A percentile compares a stretch with the other conserved stretches of the same genome.
These are phyloP conservation scores for Panorpa germanica DNA, from an alignment of 2,888 invertebrate genomes.

Conservation along the genomic window DNA sequence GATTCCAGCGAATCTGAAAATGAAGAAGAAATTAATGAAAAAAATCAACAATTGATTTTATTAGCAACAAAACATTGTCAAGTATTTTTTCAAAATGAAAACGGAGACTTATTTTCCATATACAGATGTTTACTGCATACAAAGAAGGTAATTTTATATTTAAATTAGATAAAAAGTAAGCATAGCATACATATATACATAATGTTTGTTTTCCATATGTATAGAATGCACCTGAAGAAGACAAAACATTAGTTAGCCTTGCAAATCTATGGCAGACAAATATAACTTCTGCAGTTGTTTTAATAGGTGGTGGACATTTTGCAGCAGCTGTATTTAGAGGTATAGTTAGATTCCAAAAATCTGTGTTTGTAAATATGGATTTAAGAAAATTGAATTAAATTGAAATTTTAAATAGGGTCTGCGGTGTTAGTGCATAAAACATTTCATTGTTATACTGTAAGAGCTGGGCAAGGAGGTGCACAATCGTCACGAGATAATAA, in stretches of 20 bases:
- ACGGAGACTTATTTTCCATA: slow-evolving; percentile 50
- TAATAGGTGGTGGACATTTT: slow-evolving; percentile 74
- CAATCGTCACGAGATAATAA: slow-evolving; percentile 47
- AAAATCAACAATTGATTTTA: no score
- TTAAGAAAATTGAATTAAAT: neutral
- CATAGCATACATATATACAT: neutral
- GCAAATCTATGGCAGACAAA: no score
- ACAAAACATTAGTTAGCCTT: no score
- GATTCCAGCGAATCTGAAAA: no score
- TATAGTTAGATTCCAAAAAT: slow-evolving; percentile 14
- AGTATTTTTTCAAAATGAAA: slow-evolving; percentile 48
- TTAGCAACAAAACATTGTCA: slow-evolving; percentile 49
- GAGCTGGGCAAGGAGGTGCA: slow-evolving; percentile 66
- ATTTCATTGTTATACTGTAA: slow-evolving; percentile 66
- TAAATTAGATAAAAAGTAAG: neutral
- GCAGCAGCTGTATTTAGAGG: slow-evolving; percentile 50
- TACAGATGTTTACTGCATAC: slow-evolving; percentile 53
- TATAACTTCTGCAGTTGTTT: slow-evolving; percentile 60
- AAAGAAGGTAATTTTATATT: slow-evolving; percentile 34
- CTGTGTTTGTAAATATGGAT: slow-evolving; percentile 11
- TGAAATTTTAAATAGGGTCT: no score
- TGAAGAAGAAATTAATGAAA: no score
- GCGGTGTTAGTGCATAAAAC: no score
- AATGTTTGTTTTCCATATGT: slow-evolving; percentile 6
- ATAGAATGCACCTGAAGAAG: no score